phyloP scores from a whole-genome alignment of 2,113 vertebrate species.

The Brachyistius frenatus region DNA sequence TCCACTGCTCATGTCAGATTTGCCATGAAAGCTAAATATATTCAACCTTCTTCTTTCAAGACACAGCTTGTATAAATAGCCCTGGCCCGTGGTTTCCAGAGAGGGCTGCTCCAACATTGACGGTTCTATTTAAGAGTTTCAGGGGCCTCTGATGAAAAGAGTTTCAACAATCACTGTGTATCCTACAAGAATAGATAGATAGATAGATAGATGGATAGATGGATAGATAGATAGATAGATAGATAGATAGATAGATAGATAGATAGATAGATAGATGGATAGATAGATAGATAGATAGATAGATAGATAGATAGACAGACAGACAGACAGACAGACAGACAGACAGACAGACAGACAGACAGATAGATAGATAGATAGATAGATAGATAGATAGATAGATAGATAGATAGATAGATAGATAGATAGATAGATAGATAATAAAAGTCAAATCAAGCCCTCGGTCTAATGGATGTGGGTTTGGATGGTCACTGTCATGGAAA shows the following conservation, averaged over 20 bases:
- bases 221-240: neutral
- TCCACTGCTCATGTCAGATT: conserved; percentile 22
- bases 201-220: conserved; percentile 4
- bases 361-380: neutral
- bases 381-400: conserved; percentile 8
- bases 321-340: neutral
- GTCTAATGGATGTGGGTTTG: neutral
- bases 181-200: too few species aligned
- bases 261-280: conserved; percentile 17
- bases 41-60: conserved; percentile 35
- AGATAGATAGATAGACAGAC: neutral
- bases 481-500: conserved; percentile 7
- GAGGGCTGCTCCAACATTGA: conserved; percentile 5
- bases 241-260: conserved; percentile 15
- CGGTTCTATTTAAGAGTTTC: neutral
- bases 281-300: neutral
- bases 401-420: neutral
- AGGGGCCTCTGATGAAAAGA: neutral
- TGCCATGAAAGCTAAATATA: conserved; percentile 33
- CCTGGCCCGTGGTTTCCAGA: conserved; percentile 18
- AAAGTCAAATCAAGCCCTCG: neutral
- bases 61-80: conserved; percentile 34
- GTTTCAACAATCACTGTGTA: neutral
- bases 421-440: neutral
- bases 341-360: conserved; percentile 11